These are phyloP conservation scores for Eremophila alpestris DNA, from an alignment of 2,797 vertebrate genomes.

Conservation along the genomic window DNA sequence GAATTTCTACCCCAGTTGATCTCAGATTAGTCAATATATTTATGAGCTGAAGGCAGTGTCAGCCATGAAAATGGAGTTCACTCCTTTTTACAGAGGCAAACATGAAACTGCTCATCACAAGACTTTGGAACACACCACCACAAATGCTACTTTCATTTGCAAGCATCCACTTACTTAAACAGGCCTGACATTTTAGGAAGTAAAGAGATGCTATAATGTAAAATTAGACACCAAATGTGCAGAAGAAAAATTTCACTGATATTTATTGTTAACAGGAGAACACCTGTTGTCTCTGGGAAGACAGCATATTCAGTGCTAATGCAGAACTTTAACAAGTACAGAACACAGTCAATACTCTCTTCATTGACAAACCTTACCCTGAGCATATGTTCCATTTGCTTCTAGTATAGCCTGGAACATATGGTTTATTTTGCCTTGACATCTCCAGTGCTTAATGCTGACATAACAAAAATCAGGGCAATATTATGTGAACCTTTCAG, in stretches of 20 bases:
- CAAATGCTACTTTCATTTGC: neutral
- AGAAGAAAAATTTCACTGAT: neutral
- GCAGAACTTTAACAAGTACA: neutral
- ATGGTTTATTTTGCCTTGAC: neutral
- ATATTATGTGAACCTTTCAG: neutral
- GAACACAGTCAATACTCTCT: fast-evolving
- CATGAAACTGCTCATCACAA: neutral
- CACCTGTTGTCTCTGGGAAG: neutral
- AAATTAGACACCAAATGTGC: neutral
- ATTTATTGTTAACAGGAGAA: neutral
- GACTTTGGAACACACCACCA: neutral
- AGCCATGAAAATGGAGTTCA: neutral
- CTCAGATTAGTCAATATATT: neutral
- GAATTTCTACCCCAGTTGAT: neutral
- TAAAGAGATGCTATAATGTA: neutral
- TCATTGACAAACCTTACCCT: neutral
- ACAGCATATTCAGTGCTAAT: neutral
- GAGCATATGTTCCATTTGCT: neutral
- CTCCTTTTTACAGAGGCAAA: neutral
- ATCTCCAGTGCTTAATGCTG: neutral
- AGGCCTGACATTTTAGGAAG: neutral
- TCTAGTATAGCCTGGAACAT: neutral
- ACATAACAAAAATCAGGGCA: neutral
- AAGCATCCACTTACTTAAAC: neutral
- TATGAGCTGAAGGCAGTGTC: neutral